These are phyloP conservation scores for Caenorhabditis auriculariae DNA, from an alignment of 2,888 invertebrate species.

Conservation along the genomic window DNA sequence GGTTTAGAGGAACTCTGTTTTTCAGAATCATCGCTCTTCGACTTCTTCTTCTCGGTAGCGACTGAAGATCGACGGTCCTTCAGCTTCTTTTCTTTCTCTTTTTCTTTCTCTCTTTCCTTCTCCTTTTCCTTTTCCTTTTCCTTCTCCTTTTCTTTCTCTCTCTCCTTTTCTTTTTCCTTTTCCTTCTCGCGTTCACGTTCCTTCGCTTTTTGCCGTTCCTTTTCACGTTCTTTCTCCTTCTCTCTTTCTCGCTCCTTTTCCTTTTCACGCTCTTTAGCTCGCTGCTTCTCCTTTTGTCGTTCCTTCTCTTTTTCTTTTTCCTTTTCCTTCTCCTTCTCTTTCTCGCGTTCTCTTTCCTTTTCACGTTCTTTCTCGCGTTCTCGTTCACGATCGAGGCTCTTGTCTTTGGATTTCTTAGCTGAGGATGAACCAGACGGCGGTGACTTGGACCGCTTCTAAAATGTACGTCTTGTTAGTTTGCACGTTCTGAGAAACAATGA, in stretches of 20 bases:
- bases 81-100: too few relatives aligned
- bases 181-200: conserved; percentile 15
- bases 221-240: conserved; percentile 6
- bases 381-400: not conserved
- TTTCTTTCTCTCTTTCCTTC: conserved; percentile 21
- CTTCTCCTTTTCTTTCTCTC: conserved; percentile 19
- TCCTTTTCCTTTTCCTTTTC: conserved; percentile 25
- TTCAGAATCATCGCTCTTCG: too few relatives aligned
- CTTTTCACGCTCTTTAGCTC: not conserved
- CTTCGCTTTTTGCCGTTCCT: conserved; percentile 10
- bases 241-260: conserved; percentile 10
- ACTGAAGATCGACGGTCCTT: too few relatives aligned
- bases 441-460: too few relatives aligned
- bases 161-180: conserved; percentile 8
- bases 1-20: too few relatives aligned
- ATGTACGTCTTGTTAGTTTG: too few relatives aligned
- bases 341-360: not conserved
- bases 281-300: not conserved
- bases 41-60: too few relatives aligned
- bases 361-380: not conserved
- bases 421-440: too few relatives aligned
- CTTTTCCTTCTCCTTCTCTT: conserved; percentile 8
- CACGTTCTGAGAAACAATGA: too few relatives aligned
- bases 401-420: too few relatives aligned
- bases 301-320: conserved; percentile 5